Conservation (phyloP, 2,797 vertebrate genomes). For the Syndactyla subalaris region DNA sequence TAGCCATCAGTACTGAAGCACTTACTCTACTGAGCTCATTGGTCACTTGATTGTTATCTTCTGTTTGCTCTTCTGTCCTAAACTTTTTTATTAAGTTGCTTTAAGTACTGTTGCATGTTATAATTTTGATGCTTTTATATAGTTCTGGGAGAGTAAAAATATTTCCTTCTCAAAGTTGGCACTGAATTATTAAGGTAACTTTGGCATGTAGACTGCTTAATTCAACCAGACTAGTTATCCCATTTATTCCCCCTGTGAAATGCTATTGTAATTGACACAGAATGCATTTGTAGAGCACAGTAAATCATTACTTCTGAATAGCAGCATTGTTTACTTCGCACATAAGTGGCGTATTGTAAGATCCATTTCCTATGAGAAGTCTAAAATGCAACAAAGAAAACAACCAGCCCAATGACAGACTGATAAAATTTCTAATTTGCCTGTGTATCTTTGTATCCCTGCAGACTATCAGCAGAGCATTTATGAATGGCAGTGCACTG, state of each 20-base stretch:
- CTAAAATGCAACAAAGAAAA: constrained; percentile 47
- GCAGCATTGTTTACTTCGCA: constrained; percentile 37
- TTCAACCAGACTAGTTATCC: constrained; percentile 33
- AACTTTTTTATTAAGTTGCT: background rate
- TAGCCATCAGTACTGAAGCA: background rate
- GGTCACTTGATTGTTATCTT: background rate
- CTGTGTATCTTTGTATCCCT: constrained; percentile 37
- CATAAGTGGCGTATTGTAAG: constrained; percentile 40
- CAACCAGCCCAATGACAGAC: background rate
- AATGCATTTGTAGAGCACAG: constrained; percentile 11
- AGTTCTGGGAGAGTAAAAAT: constrained; percentile 10
- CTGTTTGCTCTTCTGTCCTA: background rate
- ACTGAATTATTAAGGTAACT: constrained; percentile 33
- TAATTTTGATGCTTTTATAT: background rate
- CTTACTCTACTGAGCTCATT: background rate
- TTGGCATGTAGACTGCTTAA: constrained; percentile 48
- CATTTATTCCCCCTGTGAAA: constrained; percentile 37
- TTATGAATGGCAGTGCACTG: constrained; percentile 96
- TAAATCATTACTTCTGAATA: constrained; percentile 56
- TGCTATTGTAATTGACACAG: constrained; percentile 25
- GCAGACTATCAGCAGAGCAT: constrained; percentile 96
- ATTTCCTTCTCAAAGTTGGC: constrained; percentile 17
- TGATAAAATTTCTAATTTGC: constrained; percentile 40
- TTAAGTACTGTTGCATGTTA: background rate
- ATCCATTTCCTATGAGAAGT: constrained; percentile 27